Evolutionary conservation across 2,888 invertebrate species (phyloP).

Genomic region (Eristalis arbustorum): DNA sequence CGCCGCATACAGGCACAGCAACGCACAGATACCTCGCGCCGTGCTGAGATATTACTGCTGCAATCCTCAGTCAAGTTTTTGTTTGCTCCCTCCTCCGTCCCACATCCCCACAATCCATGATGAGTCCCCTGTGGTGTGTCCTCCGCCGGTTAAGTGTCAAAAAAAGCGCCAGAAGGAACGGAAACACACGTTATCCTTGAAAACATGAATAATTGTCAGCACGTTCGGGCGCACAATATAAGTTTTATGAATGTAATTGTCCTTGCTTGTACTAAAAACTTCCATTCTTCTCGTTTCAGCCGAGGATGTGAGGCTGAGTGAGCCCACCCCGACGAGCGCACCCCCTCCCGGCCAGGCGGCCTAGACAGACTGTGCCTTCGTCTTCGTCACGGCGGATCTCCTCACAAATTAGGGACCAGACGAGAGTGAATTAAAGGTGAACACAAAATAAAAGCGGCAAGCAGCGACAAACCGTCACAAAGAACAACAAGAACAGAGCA

Average conservation of each 20-base stretch:
- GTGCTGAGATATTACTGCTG: conserved; percentile 55
- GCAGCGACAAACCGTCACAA: not conserved
- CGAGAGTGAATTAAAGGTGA: not conserved
- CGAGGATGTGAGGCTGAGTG: not conserved
- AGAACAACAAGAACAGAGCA: not conserved
- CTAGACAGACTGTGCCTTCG: not conserved
- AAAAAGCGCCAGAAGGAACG: not conserved
- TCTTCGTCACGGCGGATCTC: conserved; percentile 4
- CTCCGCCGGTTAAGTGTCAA: conserved; percentile 16
- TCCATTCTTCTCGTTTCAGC: not conserved
- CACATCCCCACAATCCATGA: not conserved
- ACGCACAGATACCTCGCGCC: conserved; percentile 29
- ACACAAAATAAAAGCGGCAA: not conserved
- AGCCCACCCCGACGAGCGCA: not conserved
- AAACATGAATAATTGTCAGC: conserved; percentile 40
- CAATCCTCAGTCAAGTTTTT: conserved; percentile 47
- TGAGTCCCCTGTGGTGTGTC: not conserved
- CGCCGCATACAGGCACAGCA: not conserved
- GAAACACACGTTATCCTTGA: conserved; percentile 12
- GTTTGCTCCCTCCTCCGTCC: not conserved
- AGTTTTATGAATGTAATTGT: not conserved
- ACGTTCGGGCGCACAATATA: not conserved
- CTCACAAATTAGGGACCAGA: conserved; percentile 14
- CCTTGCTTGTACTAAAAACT: not conserved
- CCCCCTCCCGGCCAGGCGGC: not conserved